A percentile compares a stretch with the other conserved stretches of the same genome.
Evolutionary conservation across 2,113 vertebrate species (phyloP).

Genomic region (Phycodurus eques): DNA sequence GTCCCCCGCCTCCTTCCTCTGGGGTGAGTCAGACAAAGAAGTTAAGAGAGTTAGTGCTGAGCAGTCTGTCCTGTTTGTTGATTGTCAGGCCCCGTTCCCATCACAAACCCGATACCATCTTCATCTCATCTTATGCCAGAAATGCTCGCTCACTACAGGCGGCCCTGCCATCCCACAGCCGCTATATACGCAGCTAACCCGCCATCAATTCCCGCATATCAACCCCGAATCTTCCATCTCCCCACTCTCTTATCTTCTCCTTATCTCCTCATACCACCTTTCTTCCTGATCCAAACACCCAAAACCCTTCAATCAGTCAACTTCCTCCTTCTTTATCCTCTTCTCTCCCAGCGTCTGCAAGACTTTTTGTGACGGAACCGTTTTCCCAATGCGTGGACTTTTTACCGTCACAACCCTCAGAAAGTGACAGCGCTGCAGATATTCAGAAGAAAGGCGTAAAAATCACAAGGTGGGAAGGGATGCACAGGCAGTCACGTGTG

Average conservation of each 20-base stretch:
- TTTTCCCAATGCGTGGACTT: constrained; percentile 32
- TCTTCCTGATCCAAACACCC: constrained; percentile 48
- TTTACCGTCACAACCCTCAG: constrained; percentile 29
- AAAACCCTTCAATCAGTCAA: constrained; percentile 54
- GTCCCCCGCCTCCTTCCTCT: constrained; percentile 36
- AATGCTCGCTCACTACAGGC: constrained; percentile 47
- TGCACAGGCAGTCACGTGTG: constrained; percentile 4
- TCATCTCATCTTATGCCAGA: constrained; percentile 69
- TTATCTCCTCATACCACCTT: constrained; percentile 69
- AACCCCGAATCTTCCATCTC: constrained; percentile 59
- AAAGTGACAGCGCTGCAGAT: constrained; percentile 35
- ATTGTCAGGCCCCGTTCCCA: constrained; percentile 60
- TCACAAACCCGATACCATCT: constrained; percentile 67
- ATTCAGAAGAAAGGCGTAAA: constrained; percentile 19
- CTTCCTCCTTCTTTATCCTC: constrained; percentile 43
- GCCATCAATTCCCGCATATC: constrained; percentile 46
- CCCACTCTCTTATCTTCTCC: constrained; percentile 61
- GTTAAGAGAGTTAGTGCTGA: constrained; percentile 46
- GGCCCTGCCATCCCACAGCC: constrained; percentile 30
- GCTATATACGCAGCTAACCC: constrained; percentile 30
- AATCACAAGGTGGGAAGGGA: constrained; percentile 10
- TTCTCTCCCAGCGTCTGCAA: constrained; percentile 28
- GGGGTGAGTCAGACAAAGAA: constrained; percentile 49
- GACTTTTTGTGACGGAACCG: constrained; percentile 23
- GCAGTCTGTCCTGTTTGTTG: constrained; percentile 64